phyloP scores from a whole-genome alignment of 2,888 invertebrate species.

The Drosophila longiperda region DNA sequence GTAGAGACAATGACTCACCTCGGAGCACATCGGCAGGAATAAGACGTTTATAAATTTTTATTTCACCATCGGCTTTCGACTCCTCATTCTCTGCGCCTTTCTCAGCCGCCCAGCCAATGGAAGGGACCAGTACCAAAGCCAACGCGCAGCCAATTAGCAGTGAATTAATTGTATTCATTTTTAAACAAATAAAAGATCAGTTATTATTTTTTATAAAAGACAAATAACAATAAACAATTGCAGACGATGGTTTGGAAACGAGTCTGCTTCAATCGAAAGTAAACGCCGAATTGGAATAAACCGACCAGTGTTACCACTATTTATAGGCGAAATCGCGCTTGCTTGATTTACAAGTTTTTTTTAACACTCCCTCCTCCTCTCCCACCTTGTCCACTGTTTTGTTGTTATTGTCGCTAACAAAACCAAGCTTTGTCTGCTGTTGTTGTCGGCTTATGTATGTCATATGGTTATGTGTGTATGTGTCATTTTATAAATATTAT shows the following conservation, averaged over 20 bases:
- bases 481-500: neutral
- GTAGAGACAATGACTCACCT: constrained; percentile 87
- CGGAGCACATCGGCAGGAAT: constrained; percentile 96
- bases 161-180: constrained; percentile 36
- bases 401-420: constrained; percentile 11
- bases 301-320: constrained; percentile 71
- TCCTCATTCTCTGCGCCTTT: constrained; percentile 16
- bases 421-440: constrained; percentile 40
- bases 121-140: constrained; percentile 26
- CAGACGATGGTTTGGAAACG: constrained; percentile 35
- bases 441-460: constrained; percentile 8
- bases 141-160: constrained; percentile 27
- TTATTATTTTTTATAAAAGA: neutral
- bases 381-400: neutral
- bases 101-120: constrained; percentile 19
- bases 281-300: constrained; percentile 72
- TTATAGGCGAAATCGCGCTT: constrained; percentile 68
- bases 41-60: constrained; percentile 91
- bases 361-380: neutral
- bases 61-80: constrained; percentile 83
- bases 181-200: neutral
- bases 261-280: constrained; percentile 80
- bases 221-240: constrained; percentile 16
- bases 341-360: constrained; percentile 46
- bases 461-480: neutral